Evolutionary conservation across 92 coral and sea anemone species (phyloP).

Genomic region (Muricea muricata): DNA sequence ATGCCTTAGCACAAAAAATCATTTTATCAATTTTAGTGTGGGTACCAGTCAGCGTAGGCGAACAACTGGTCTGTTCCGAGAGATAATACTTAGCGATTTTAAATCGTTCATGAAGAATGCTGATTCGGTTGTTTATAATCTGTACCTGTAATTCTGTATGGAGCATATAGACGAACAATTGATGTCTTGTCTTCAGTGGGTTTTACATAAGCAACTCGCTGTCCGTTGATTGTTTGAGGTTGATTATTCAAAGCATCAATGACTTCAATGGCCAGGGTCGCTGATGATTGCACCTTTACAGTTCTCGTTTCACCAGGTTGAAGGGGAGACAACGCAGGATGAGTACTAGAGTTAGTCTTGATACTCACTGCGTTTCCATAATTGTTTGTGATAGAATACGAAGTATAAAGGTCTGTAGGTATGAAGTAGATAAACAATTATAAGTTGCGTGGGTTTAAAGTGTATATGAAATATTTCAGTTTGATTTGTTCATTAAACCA

Average conservation of each 20-base stretch:
- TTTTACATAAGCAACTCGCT: neutral
- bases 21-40: too few species aligned
- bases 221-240: neutral
- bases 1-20: too few species aligned
- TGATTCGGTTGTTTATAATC: neutral
- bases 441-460: neutral
- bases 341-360: neutral
- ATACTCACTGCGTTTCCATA: neutral
- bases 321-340: neutral
- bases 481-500: too few species aligned
- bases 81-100: too few species aligned
- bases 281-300: neutral
- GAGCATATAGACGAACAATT: neutral
- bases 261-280: neutral
- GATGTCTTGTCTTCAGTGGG: neutral
- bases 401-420: neutral
- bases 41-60: too few species aligned
- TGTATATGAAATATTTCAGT: too few species aligned
- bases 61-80: too few species aligned
- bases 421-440: neutral
- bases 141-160: neutral
- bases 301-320: neutral
- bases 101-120: too few species aligned
- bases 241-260: neutral
- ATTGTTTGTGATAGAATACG: neutral